Percentiles rank a stretch among this genome's conserved stretches.
Conservation (phyloP, 2,888 invertebrate species). For the Meandrusa payeni region DNA sequence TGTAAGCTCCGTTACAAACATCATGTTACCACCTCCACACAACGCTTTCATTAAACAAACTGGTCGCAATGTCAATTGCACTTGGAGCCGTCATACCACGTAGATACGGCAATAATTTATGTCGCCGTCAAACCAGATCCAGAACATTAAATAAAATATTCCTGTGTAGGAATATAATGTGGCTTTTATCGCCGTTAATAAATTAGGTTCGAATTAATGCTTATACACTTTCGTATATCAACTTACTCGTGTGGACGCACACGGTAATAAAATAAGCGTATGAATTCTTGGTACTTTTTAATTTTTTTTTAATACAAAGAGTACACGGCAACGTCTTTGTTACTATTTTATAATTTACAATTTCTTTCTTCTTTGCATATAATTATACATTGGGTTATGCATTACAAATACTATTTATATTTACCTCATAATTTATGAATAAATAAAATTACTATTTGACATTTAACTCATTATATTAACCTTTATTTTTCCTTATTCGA, state of each 20-base stretch:
- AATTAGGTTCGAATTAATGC: constrained; percentile 24
- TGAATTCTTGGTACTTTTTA: constrained; percentile 12
- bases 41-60: constrained; percentile 52
- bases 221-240: constrained; percentile 19
- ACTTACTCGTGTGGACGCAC: constrained; percentile 19
- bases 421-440: no score
- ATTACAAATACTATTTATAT: no score
- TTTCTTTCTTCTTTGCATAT: no score
- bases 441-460: no score
- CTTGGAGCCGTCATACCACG: constrained; percentile 31
- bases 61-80: constrained; percentile 38
- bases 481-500: no score
- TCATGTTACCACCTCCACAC: constrained; percentile 40
- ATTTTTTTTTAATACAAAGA: not conserved
- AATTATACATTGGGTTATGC: no score
- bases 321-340: no score
- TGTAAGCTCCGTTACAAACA: constrained; percentile 54
- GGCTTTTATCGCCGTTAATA: constrained; percentile 20
- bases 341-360: no score
- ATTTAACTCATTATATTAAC: no score
- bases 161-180: constrained; percentile 14
- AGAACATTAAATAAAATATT: constrained; percentile 19
- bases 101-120: constrained; percentile 36
- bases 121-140: constrained; percentile 15
- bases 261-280: constrained; percentile 19